A percentile compares a stretch with the other conserved stretches of the same genome.
Evolutionary conservation across 1,140 invertebrate genomes (phyloP).

Genomic region (Adoxophyes honmai): DNA sequence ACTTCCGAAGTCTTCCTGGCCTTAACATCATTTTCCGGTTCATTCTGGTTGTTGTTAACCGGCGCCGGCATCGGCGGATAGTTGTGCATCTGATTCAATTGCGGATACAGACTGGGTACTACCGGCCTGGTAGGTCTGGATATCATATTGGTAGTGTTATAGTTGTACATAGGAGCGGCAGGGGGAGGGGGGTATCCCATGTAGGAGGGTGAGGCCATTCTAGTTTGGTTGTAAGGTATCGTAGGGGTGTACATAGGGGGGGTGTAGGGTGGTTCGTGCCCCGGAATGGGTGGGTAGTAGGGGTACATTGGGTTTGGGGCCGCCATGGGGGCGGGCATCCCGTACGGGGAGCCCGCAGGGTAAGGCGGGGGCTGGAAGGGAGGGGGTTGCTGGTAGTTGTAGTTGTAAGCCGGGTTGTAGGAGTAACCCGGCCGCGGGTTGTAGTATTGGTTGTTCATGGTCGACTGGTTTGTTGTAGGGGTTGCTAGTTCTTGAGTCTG

Average conservation of each 20-base stretch:
- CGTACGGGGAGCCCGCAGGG: conserved; percentile 37
- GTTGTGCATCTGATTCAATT: conserved; percentile 44
- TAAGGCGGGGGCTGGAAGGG: conserved; percentile 33
- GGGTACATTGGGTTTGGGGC: conserved; percentile 36
- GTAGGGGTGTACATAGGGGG: conserved; percentile 42
- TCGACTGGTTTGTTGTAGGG: conserved; percentile 39
- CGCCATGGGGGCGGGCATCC: conserved; percentile 39
- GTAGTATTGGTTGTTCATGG: conserved; percentile 60
- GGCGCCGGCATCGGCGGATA: conserved; percentile 33
- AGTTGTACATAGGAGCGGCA: conserved; percentile 45
- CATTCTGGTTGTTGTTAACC: conserved; percentile 25
- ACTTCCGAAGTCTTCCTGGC: conserved; percentile 54
- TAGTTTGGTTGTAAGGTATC: conserved; percentile 52
- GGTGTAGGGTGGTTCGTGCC: conserved; percentile 29
- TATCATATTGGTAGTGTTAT: conserved; percentile 64
- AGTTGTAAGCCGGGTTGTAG: conserved; percentile 38
- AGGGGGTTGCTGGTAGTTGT: conserved; percentile 41
- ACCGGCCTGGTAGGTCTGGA: conserved; percentile 46
- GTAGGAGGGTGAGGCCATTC: conserved; percentile 52
- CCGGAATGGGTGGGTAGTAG: conserved; percentile 34
- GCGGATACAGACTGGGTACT: conserved; percentile 40
- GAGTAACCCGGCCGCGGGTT: conserved; percentile 54
- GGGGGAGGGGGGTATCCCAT: conserved; percentile 33
- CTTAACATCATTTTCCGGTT: conserved; percentile 45
- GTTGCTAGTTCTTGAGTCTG: conserved; percentile 58